Evolutionary conservation across 2,888 invertebrate species (phyloP).

Genomic region (Ganaspis brasiliensis): DNA sequence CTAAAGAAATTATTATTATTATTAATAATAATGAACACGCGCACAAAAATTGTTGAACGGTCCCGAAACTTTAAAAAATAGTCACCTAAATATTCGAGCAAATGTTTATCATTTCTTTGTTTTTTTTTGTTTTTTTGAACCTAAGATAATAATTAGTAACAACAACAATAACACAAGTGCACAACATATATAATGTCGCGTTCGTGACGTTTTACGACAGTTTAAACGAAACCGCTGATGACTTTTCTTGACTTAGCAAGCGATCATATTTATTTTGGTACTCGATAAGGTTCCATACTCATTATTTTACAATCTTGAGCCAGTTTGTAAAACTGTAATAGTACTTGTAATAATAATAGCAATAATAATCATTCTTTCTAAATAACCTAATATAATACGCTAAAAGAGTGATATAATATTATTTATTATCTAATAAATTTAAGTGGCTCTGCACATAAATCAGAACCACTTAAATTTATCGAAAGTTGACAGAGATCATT

Average conservation of each 20-base stretch:
- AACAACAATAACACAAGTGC: slow-evolving; percentile 72
- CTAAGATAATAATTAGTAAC: slow-evolving; percentile 65
- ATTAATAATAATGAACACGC: background rate
- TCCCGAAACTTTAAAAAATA: slow-evolving; percentile 38
- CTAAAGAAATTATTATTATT: slow-evolving; percentile 46
- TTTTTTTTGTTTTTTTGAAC: too few relatives aligned
- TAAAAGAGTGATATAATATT: slow-evolving; percentile 76
- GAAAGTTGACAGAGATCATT: slow-evolving; percentile 53
- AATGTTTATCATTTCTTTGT: too few relatives aligned
- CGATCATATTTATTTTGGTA: slow-evolving; percentile 80
- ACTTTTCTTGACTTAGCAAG: slow-evolving; percentile 74
- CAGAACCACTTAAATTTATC: slow-evolving; percentile 68
- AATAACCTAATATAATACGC: slow-evolving; percentile 77
- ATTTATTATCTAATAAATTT: slow-evolving; percentile 77
- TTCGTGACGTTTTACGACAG: slow-evolving; percentile 39
- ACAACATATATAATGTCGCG: slow-evolving; percentile 67
- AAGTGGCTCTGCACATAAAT: slow-evolving; percentile 70
- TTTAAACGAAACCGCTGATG: slow-evolving; percentile 57
- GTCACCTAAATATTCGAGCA: slow-evolving; percentile 16
- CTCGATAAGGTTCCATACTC: slow-evolving; percentile 76
- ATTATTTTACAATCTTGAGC: slow-evolving; percentile 79
- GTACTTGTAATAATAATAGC: slow-evolving; percentile 69
- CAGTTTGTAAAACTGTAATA: slow-evolving; percentile 74
- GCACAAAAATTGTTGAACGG: slow-evolving; percentile 33
- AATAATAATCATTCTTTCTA: slow-evolving; percentile 72